These are phyloP conservation scores for Cataglyphis hispanica DNA, from an alignment of 1,140 invertebrate genomes.

Conservation along the genomic window DNA sequence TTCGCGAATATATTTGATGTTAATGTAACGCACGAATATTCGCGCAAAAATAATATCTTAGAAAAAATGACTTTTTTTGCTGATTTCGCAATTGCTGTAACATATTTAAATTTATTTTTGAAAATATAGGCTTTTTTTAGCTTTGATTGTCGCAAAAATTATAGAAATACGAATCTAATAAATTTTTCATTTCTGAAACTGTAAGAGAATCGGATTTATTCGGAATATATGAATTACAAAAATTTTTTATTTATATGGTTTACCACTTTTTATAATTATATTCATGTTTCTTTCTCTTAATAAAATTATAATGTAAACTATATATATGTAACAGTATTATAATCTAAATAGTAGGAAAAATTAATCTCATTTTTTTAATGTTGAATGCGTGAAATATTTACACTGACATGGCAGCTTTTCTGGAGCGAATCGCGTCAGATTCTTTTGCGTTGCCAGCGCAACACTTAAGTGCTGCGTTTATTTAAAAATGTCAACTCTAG, in stretches of 20 bases:
- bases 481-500: slow-evolving; percentile 38
- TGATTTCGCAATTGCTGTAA: background rate
- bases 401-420: slow-evolving; percentile 36
- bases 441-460: slow-evolving; percentile 23
- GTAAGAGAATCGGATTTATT: slow-evolving; percentile 6
- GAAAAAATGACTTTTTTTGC: background rate
- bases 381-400: slow-evolving; percentile 22
- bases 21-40: background rate
- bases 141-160: background rate
- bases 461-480: slow-evolving; percentile 3
- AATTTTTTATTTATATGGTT: no score
- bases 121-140: background rate
- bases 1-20: background rate
- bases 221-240: background rate
- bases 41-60: slow-evolving; percentile 7
- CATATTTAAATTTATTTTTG: background rate
- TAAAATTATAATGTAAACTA: background rate
- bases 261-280: background rate
- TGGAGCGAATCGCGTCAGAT: background rate
- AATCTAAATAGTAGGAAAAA: background rate
- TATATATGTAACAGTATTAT: background rate
- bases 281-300: background rate
- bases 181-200: background rate
- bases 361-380: background rate
- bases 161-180: background rate